Evolutionary conservation across 2,888 invertebrate genomes (phyloP).

Genomic region (Sicus ferrugineus): DNA sequence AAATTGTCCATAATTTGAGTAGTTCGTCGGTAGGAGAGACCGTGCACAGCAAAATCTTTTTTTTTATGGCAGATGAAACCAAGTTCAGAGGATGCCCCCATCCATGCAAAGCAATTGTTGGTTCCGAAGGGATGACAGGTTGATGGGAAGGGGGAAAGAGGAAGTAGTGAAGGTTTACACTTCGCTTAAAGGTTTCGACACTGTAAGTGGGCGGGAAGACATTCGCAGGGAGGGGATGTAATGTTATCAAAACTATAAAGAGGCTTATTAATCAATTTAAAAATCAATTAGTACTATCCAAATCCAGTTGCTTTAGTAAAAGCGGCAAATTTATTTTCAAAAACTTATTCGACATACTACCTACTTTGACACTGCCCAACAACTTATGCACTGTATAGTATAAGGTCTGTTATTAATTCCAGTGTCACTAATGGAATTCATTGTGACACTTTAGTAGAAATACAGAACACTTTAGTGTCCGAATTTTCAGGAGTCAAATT

Average conservation of each 20-base stretch:
- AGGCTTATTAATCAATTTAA: conserved; percentile 35
- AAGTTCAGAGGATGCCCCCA: too few species aligned
- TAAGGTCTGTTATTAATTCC: conserved; percentile 33
- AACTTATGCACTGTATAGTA: conserved; percentile 24
- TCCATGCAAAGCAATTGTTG: too few species aligned
- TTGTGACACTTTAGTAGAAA: conserved; percentile 28
- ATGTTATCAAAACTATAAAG: conserved; percentile 29
- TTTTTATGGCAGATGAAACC: too few species aligned
- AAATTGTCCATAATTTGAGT: conserved; percentile 33
- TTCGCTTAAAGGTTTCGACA: too few species aligned
- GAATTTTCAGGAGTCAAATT: conserved; percentile 39
- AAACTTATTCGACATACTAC: conserved; percentile 27
- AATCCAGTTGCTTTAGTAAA: conserved; percentile 23
- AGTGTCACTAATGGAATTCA: conserved; percentile 31
- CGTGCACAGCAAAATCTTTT: conserved; percentile 32
- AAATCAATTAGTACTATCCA: conserved; percentile 35
- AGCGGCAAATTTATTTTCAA: conserved; percentile 24
- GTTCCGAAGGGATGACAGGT: too few species aligned
- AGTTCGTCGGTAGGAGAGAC: conserved; percentile 16
- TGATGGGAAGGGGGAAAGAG: too few species aligned
- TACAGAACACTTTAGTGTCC: conserved; percentile 30
- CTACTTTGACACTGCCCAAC: conserved; percentile 16
- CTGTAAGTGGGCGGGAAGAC: too few species aligned
- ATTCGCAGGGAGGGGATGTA: too few species aligned
- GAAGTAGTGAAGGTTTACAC: too few species aligned